These are phyloP conservation scores for Lottia gigantea DNA, from an alignment of 2,888 invertebrate species.

Conservation along the genomic window DNA sequence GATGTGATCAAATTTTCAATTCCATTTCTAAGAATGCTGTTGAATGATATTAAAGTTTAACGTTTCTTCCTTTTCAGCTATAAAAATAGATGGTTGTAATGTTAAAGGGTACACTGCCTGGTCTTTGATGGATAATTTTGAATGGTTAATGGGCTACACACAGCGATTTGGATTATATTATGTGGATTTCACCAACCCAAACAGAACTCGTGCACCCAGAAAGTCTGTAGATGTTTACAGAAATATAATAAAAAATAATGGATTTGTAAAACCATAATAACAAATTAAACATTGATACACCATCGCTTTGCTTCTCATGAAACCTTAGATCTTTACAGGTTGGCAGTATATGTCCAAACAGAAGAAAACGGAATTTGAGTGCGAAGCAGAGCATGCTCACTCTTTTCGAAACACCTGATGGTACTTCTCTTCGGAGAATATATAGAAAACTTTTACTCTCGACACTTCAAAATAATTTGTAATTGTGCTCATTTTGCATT, in stretches of 20 bases:
- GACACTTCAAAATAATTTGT: too few species aligned
- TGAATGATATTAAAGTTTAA: not conserved
- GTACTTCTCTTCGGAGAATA: too few species aligned
- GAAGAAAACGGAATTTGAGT: too few species aligned
- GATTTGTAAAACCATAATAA: not conserved
- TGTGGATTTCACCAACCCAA: conserved; percentile 78
- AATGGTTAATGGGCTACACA: conserved; percentile 82
- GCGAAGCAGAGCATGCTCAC: too few species aligned
- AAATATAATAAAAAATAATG: not conserved
- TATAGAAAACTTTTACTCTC: too few species aligned
- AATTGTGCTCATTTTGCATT: too few species aligned
- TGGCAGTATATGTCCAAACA: too few species aligned
- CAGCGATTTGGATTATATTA: conserved; percentile 78
- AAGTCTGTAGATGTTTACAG: conserved; percentile 69
- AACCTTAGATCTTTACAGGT: too few species aligned
- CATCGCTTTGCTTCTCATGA: too few species aligned
- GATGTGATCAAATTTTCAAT: too few species aligned
- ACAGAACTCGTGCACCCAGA: conserved; percentile 77
- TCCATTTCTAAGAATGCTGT: too few species aligned
- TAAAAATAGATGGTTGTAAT: conserved; percentile 53
- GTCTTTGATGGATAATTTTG: conserved; percentile 85
- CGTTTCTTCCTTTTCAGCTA: conserved; percentile 31
- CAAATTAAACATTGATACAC: not conserved
- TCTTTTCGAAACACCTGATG: too few species aligned
- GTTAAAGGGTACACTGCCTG: conserved; percentile 79